phyloP scores from a whole-genome alignment of 2,797 vertebrate species.

The Astyanax mexicanus region DNA sequence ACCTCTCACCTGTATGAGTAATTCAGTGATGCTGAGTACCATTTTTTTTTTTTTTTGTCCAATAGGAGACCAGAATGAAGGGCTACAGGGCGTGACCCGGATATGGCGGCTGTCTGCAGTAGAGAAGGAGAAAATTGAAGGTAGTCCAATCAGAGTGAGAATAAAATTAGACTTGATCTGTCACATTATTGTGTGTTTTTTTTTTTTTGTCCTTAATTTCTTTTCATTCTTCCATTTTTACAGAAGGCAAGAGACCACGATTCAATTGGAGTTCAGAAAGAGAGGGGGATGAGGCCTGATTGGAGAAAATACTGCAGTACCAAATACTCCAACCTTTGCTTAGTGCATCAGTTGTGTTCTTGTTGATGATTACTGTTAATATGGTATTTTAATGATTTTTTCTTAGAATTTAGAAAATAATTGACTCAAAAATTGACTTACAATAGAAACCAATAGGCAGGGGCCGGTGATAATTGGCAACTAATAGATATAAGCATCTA shows the following conservation, averaged over 20 bases:
- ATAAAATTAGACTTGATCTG: too few relatives aligned
- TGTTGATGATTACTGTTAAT: too few relatives aligned
- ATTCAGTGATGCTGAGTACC: background rate
- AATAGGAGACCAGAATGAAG: conserved; percentile 61
- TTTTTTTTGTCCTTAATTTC: conserved; percentile 6
- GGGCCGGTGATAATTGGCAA: too few relatives aligned
- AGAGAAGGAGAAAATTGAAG: conserved; percentile 58
- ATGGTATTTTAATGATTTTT: too few relatives aligned
- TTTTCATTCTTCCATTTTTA: background rate
- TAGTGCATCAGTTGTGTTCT: too few relatives aligned
- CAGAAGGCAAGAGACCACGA: conserved; percentile 40
- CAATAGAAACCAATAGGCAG: too few relatives aligned
- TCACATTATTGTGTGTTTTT: background rate
- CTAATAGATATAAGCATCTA: too few relatives aligned
- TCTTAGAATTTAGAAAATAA: too few relatives aligned
- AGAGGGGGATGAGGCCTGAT: background rate
- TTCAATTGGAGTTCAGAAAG: conserved; percentile 42
- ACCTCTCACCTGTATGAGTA: background rate
- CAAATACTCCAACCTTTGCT: too few relatives aligned
- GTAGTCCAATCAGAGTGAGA: conserved; percentile 57
- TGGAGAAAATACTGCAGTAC: too few relatives aligned
- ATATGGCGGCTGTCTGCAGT: conserved; percentile 64
- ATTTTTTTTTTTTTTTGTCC: conserved; percentile 1
- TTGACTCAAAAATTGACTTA: too few relatives aligned
- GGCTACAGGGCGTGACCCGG: conserved; percentile 43